Conservation (phyloP, 2,797 vertebrate species). For the Myotis myotis region DNA sequence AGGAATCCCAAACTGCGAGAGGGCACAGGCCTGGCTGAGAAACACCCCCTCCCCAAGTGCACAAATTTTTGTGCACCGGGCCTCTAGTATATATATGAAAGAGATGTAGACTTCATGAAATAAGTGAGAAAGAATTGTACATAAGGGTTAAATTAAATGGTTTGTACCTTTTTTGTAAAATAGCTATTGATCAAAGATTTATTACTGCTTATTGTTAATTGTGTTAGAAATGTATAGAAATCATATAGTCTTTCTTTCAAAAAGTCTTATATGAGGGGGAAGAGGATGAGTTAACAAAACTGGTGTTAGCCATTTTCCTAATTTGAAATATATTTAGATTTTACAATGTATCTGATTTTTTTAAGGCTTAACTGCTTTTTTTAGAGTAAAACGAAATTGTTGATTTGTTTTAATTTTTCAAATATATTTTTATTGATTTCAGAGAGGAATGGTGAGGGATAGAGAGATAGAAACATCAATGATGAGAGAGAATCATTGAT, state of each 20-base stretch:
- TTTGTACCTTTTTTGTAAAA: not conserved
- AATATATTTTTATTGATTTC: no score
- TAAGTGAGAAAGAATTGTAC: not conserved
- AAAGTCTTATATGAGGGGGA: not conserved
- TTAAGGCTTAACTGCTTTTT: not conserved
- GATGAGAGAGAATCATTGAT: no score
- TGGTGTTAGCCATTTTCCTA: not conserved
- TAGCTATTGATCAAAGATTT: not conserved
- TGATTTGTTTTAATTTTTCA: not conserved
- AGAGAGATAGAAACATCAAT: no score
- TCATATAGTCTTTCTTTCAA: not conserved
- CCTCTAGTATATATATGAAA: not conserved
- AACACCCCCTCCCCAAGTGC: no score
- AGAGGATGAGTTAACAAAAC: not conserved
- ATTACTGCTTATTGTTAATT: slow-evolving; percentile 24
- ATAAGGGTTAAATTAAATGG: slow-evolving; percentile 4
- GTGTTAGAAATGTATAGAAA: not conserved
- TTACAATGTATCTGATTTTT: not conserved
- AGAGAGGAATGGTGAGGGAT: no score
- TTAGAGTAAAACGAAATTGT: not conserved
- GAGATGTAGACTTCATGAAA: not conserved
- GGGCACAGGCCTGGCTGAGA: no score
- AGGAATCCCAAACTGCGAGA: no score
- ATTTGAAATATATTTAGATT: slow-evolving; percentile 31
- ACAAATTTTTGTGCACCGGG: no score